Percentiles rank a stretch among this genome's conserved stretches.
phyloP scores from a whole-genome alignment of 1,140 invertebrate species.

The Berghia stephanieae region DNA sequence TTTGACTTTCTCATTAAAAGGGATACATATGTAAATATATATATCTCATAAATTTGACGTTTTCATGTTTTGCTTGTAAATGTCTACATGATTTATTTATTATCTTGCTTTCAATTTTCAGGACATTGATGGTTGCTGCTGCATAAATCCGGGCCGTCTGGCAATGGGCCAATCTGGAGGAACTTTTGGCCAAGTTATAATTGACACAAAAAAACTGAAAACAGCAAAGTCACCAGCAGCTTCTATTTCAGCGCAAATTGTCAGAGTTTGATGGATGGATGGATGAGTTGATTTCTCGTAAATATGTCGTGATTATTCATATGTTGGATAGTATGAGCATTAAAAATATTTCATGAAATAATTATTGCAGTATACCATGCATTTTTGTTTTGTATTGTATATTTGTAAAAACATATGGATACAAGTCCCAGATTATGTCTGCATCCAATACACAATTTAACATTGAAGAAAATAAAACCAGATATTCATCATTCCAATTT shows the following conservation, averaged over 20 bases:
- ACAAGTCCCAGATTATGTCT: too few relatives aligned
- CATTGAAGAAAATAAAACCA: too few relatives aligned
- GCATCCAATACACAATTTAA: too few relatives aligned
- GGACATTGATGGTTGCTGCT: conserved; percentile 79
- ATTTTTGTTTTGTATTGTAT: too few relatives aligned
- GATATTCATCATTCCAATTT: too few relatives aligned
- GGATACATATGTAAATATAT: not conserved
- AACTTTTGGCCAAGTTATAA: conserved; percentile 69
- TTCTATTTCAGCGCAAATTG: conserved; percentile 8
- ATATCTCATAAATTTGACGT: not conserved
- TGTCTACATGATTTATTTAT: not conserved
- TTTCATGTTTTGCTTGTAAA: not conserved
- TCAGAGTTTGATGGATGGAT: conserved; percentile 15
- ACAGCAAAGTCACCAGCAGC: not conserved
- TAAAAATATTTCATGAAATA: too few relatives aligned
- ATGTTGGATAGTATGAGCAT: too few relatives aligned
- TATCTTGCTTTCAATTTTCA: conserved; percentile 61
- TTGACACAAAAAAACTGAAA: conserved; percentile 20
- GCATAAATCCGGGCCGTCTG: conserved; percentile 85
- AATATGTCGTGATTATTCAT: too few relatives aligned
- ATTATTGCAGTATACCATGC: too few relatives aligned
- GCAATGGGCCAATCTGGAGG: conserved; percentile 75
- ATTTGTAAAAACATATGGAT: too few relatives aligned
- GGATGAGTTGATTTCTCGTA: too few relatives aligned
- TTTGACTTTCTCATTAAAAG: not conserved